Evolutionary conservation across 2,113 vertebrate species (phyloP).

Genomic region (Oreocharis arfaki): DNA sequence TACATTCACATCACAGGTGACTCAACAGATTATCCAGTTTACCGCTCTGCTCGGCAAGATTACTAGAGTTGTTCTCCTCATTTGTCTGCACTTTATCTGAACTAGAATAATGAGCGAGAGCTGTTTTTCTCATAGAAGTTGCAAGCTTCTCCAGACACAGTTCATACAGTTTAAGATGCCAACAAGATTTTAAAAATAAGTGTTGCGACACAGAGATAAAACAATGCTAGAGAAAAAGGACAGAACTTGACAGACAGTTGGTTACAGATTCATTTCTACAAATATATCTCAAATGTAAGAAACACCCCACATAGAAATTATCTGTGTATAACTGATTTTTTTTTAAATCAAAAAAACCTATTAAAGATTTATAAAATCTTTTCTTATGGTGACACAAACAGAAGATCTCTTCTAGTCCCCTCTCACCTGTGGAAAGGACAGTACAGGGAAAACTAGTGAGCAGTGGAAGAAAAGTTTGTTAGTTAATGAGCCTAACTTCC

Average conservation of each 20-base stretch:
- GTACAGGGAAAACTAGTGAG: not conserved
- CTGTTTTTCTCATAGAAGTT: not conserved
- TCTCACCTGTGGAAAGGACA: not conserved
- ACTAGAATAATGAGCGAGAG: not conserved
- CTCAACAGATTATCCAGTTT: not conserved
- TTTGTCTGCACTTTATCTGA: not conserved
- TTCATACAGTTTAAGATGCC: not conserved
- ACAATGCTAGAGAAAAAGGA: not conserved
- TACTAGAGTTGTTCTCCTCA: not conserved
- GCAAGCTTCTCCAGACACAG: not conserved
- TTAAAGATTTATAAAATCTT: not conserved
- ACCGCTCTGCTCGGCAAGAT: not conserved
- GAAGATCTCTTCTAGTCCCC: not conserved
- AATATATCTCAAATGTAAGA: not conserved
- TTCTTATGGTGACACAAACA: not conserved
- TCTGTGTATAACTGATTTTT: too few relatives aligned
- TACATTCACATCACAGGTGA: not conserved
- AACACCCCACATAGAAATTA: not conserved
- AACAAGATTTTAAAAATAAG: not conserved
- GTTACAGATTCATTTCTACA: not conserved
- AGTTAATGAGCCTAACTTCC: not conserved
- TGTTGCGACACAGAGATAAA: not conserved
- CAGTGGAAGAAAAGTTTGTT: not conserved
- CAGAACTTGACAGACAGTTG: not conserved
- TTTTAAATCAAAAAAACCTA: too few relatives aligned